phyloP scores from a whole-genome alignment of 2,113 vertebrate species.

The Phrynosoma blainvillii region DNA sequence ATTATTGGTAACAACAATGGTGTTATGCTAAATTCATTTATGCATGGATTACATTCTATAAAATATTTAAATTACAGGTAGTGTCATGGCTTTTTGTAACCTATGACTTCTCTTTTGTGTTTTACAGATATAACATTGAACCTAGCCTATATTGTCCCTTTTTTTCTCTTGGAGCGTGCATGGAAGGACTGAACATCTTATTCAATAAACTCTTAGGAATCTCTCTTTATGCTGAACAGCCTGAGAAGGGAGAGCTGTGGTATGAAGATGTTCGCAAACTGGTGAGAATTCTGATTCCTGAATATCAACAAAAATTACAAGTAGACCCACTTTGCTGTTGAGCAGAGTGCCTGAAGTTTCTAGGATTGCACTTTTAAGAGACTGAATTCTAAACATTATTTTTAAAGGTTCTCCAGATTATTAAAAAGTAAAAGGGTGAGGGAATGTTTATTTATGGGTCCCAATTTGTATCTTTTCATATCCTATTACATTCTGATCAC shows the following conservation, averaged over 20 bases:
- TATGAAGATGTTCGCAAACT: constrained; percentile 92
- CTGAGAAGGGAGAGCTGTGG: constrained; percentile 91
- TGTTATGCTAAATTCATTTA: background rate
- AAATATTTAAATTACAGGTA: background rate
- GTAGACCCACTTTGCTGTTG: background rate
- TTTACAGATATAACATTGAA: constrained; percentile 91
- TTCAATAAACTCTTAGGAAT: constrained; percentile 90
- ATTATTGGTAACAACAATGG: background rate
- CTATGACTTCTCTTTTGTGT: background rate
- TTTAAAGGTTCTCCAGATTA: background rate
- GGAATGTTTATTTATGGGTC: too few species aligned
- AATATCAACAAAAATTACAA: background rate
- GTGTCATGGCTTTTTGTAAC: background rate
- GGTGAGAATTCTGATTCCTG: constrained; percentile 74
- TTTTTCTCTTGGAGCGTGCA: constrained; percentile 93
- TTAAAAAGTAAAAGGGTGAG: too few species aligned
- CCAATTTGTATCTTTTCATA: too few species aligned
- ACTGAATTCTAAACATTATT: background rate
- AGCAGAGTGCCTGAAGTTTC: background rate
- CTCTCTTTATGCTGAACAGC: constrained; percentile 87
- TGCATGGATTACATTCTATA: background rate
- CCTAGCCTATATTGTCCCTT: constrained; percentile 93
- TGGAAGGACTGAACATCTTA: constrained; percentile 93
- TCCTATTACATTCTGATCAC: too few species aligned
- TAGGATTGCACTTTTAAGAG: background rate